Percentiles rank a stretch among this genome's conserved stretches.
phyloP scores from a whole-genome alignment of 2,113 vertebrate genomes.

The Turdus rufiventris region DNA sequence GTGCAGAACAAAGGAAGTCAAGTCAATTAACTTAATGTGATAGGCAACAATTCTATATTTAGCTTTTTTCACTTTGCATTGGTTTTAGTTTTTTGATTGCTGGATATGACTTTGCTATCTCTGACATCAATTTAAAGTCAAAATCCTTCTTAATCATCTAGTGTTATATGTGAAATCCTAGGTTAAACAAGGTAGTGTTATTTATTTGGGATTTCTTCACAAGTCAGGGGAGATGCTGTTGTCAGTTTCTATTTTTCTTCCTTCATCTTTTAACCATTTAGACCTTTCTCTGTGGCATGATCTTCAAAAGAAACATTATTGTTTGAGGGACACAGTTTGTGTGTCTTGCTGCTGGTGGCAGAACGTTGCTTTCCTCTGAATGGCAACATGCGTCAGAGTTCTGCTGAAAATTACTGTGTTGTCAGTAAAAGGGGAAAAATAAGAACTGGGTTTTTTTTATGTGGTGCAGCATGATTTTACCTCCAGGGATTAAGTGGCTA shows the following conservation, averaged over 20 bases:
- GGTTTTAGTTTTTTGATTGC: background rate
- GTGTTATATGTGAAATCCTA: background rate
- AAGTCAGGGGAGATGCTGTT: background rate
- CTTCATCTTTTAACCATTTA: background rate
- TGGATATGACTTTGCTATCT: background rate
- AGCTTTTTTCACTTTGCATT: background rate
- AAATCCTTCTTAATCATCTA: background rate
- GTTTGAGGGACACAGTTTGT: background rate
- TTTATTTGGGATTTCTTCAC: background rate
- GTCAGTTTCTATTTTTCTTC: background rate
- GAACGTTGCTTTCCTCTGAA: background rate
- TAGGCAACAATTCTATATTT: background rate
- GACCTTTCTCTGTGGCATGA: background rate
- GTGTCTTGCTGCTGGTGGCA: background rate
- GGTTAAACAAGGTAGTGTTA: background rate
- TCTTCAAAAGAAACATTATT: background rate
- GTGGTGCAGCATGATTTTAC: background rate
- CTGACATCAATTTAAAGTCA: background rate
- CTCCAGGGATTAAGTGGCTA: background rate
- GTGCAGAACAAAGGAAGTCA: background rate
- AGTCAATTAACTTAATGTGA: background rate
- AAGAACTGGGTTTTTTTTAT: background rate
- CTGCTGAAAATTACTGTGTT: background rate
- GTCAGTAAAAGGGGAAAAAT: background rate
- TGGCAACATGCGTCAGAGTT: background rate